phyloP scores from a whole-genome alignment of 2,888 invertebrate species.

The Chrysolina haemoptera region DNA sequence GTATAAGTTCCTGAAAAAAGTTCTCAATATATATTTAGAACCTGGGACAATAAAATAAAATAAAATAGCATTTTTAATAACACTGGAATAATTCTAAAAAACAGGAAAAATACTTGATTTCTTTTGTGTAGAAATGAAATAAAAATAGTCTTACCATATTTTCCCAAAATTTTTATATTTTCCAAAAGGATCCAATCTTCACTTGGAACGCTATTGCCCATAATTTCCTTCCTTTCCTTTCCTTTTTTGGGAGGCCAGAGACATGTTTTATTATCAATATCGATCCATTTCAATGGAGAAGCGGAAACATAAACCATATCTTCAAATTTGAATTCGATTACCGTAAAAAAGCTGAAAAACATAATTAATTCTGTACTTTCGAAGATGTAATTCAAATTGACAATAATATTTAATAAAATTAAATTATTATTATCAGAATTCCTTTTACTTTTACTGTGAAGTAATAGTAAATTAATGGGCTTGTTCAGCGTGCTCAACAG shows the following conservation, averaged over 20 bases:
- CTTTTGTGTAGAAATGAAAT: too few species aligned
- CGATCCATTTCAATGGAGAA: conserved; percentile 27
- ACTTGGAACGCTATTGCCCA: conserved; percentile 9
- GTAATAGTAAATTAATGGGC: background rate
- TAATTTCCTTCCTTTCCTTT: conserved; percentile 22
- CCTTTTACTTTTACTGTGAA: background rate
- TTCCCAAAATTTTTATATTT: conserved; percentile 26
- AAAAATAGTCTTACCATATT: conserved; percentile 21
- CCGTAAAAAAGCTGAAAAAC: conserved; percentile 24
- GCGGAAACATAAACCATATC: conserved; percentile 18
- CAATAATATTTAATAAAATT: background rate
- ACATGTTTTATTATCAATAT: conserved; percentile 17
- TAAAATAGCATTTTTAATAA: background rate
- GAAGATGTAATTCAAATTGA: background rate
- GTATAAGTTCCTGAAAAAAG: background rate
- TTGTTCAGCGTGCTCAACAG: too few species aligned
- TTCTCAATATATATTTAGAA: background rate
- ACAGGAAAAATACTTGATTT: background rate
- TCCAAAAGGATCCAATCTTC: conserved; percentile 23
- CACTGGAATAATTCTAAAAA: background rate
- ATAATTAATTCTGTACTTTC: background rate
- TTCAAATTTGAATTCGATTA: conserved; percentile 27
- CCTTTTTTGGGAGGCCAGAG: conserved; percentile 28
- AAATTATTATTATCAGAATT: background rate
- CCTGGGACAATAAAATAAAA: background rate